Conservation (phyloP, 2,113 vertebrate genomes). For the Tricholaema leucomelas region DNA sequence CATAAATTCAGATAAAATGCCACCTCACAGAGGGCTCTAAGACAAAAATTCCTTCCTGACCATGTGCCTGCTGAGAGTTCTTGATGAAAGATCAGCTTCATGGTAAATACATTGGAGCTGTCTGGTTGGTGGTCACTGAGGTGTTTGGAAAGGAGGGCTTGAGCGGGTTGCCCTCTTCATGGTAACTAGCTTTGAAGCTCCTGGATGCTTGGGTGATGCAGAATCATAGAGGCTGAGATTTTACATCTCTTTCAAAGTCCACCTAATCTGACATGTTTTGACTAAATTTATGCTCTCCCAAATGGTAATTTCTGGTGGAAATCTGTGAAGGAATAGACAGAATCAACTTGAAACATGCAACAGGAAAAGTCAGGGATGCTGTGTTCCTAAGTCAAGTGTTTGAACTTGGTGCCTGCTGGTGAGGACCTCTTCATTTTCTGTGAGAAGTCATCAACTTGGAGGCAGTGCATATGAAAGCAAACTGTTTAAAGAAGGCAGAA, state of each 20-base stretch:
- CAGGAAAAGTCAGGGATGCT: neutral
- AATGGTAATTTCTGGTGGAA: neutral
- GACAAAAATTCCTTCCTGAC: neutral
- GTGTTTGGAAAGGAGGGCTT: neutral
- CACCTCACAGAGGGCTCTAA: neutral
- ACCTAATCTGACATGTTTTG: neutral
- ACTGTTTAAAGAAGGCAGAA: neutral
- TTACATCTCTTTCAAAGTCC: neutral
- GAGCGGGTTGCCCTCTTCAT: neutral
- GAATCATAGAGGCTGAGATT: neutral
- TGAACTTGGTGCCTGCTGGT: neutral
- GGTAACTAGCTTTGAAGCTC: neutral
- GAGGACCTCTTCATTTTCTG: neutral
- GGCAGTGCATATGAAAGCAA: neutral
- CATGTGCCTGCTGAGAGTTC: neutral
- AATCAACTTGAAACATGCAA: neutral
- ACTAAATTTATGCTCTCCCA: neutral
- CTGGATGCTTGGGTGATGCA: neutral
- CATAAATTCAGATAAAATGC: neutral
- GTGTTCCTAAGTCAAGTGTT: neutral
- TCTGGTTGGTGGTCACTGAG: neutral
- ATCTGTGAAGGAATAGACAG: neutral
- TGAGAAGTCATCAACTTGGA: neutral
- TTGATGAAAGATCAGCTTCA: neutral
- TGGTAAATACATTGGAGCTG: neutral